Evolutionary conservation across 2,888 invertebrate genomes (phyloP), one percentile per base, ranked within the genome.

Genomic region (Ochlodes sylvanus): DNA sequence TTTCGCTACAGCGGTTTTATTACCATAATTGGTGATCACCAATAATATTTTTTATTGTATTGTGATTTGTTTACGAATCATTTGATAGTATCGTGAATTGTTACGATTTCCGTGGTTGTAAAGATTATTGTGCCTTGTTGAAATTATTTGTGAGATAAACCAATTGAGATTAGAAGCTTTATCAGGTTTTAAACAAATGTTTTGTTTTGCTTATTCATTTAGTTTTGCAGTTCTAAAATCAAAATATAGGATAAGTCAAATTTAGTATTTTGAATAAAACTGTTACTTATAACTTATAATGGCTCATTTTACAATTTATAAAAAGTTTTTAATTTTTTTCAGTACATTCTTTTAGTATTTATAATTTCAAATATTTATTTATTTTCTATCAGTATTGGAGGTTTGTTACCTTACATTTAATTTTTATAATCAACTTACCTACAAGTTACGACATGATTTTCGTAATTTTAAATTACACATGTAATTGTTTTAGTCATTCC

Each of bases 331-430:
- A 34, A 34, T 9, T 34, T 1, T 34, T 34, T 34, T 1, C 38
- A 38, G 3, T 10, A 27, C 27, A 27, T 27, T 9, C 10, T 38
- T 38, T 38, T 12, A 38, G 38, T 38, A 38, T 7, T 9, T 38
- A 38, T 38, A 38, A 38, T 38, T 38, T 0, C 38, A 38, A 32
- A 55, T 55, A 55, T 41, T 57, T 38, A 38, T 56, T n/a, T 19
- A 57, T 54, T 67, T 62, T 57, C 15, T 38, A 64, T 61, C 68
- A 70, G 68, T 70, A 70, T 70, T 68, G 34, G 54, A 63, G 27
- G 55, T 58, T 38, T 38, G 38, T 42, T 21, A 42, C 15, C 56
- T 14, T 44, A 63, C 7, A 54, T 54, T 41, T 52, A 32, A 7
- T 47, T 44, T 65, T 47, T 47, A 47, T 17, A 47, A 47, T 9